Conservation (phyloP, 1,140 invertebrate species). For the Aphaenogaster rudis region DNA sequence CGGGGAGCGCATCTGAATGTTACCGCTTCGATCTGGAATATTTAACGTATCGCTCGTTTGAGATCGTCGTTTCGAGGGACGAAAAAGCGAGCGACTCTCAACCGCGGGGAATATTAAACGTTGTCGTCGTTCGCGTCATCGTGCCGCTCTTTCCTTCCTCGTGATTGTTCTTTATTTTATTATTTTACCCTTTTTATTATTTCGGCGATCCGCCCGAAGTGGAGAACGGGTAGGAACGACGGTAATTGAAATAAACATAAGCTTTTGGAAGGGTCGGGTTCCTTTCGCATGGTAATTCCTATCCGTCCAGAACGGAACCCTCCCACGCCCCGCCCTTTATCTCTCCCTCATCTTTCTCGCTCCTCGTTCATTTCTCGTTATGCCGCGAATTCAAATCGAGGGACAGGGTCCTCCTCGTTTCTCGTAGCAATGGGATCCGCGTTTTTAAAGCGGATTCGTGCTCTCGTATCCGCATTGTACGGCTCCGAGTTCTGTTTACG, state of each 20-base stretch:
- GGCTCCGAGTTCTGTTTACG: constrained; percentile 22
- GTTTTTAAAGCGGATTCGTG: constrained; percentile 22
- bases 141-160: background rate
- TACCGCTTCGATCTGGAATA: constrained; percentile 28
- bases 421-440: constrained; percentile 28
- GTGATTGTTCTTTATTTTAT: constrained; percentile 19
- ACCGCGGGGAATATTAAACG: constrained; percentile 21
- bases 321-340: constrained; percentile 68
- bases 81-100: constrained; percentile 34
- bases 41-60: constrained; percentile 28
- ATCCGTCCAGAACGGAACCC: constrained; percentile 44
- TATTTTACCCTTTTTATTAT: constrained; percentile 57
- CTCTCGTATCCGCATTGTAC: constrained; percentile 35
- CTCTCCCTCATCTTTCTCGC: constrained; percentile 64
- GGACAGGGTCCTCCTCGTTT: background rate
- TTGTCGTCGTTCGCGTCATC: constrained; percentile 28
- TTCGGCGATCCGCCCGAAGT: constrained; percentile 53
- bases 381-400: constrained; percentile 48
- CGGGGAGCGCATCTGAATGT: constrained; percentile 11
- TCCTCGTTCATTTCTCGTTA: constrained; percentile 51
- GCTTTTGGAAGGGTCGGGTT: constrained; percentile 78
- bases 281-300: constrained; percentile 82
- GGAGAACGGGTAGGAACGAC: constrained; percentile 70
- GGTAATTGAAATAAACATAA: constrained; percentile 85
- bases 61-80: background rate